Evolutionary conservation across 2,113 vertebrate genomes (phyloP).

Genomic region (Eptesicus fuscus): DNA sequence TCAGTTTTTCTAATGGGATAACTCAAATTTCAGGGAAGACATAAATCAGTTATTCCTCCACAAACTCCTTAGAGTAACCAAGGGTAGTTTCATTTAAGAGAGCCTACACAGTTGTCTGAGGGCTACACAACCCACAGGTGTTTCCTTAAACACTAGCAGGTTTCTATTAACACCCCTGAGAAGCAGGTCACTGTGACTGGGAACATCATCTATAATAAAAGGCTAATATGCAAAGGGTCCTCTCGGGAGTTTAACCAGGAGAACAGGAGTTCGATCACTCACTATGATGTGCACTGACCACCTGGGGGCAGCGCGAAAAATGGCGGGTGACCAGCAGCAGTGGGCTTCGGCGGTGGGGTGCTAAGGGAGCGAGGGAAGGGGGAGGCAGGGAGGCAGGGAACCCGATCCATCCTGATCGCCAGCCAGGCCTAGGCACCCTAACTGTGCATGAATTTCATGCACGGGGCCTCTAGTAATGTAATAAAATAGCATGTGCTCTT

Average conservation of each 20-base stretch:
- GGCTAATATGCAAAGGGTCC: too few species aligned
- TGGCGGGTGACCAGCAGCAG: too few species aligned
- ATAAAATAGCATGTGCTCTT: not conserved
- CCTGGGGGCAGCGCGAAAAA: too few species aligned
- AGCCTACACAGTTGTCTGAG: not conserved
- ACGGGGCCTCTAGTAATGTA: not conserved
- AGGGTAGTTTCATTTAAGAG: not conserved
- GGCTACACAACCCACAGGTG: not conserved
- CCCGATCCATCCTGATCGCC: too few species aligned
- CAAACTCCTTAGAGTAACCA: not conserved
- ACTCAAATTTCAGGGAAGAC: not conserved
- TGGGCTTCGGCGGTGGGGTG: too few species aligned
- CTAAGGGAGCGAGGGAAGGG: too few species aligned
- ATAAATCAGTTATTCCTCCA: not conserved
- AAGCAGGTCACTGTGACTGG: not conserved
- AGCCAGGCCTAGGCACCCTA: too few species aligned
- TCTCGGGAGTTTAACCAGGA: too few species aligned
- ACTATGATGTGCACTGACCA: too few species aligned
- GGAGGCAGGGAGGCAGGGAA: too few species aligned
- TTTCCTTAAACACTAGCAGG: not conserved
- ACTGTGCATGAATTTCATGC: too few species aligned
- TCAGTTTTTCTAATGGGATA: slow-evolving; percentile 9
- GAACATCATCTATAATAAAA: not conserved
- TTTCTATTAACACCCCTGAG: not conserved
- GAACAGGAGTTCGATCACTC: too few species aligned